Percentiles rank a stretch among this genome's conserved stretches.
Evolutionary conservation across 2,113 vertebrate genomes (phyloP).

Genomic region (Bombycilla garrulus): DNA sequence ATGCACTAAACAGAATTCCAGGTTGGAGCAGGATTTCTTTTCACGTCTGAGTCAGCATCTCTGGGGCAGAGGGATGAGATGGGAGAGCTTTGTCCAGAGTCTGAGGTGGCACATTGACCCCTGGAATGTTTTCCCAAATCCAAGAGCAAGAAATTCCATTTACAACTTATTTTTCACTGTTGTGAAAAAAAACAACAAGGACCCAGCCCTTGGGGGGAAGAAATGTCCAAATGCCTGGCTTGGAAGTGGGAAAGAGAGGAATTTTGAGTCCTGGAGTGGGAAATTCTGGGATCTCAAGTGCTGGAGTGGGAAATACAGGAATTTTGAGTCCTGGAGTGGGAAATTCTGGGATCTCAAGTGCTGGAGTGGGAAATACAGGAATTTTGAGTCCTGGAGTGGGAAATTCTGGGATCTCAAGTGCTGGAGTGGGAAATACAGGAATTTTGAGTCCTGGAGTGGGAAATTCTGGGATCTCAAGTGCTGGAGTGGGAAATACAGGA

Average conservation of each 20-base stretch:
- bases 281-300: not conserved
- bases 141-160: not conserved
- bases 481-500: not conserved
- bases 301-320: not conserved
- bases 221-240: accelerated
- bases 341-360: accelerated
- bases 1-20: not conserved
- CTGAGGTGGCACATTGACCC: not conserved
- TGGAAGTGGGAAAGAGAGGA: not conserved
- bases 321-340: no score
- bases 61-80: accelerated
- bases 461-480: accelerated
- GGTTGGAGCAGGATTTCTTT: not conserved
- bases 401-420: accelerated
- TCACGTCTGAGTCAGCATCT: not conserved
- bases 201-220: not conserved
- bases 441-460: accelerated
- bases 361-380: not conserved
- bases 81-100: not conserved
- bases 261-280: not conserved
- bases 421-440: not conserved
- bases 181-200: not conserved
- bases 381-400: not conserved
- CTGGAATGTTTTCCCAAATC: not conserved
- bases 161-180: not conserved